Conservation (phyloP, 1,140 invertebrate species). For the Calosoma granatense region DNA sequence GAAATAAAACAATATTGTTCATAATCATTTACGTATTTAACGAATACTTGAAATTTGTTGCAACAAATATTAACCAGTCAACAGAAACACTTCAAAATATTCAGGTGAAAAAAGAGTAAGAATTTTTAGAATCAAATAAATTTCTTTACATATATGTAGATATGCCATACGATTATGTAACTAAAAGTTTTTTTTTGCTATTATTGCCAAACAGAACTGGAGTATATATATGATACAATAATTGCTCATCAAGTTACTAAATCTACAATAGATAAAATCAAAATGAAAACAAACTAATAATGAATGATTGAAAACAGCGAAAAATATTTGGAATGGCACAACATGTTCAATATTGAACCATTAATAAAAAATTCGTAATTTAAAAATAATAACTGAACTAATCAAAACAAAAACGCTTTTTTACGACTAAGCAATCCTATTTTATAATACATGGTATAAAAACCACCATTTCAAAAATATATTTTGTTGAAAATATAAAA, state of each 20-base stretch:
- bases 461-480: slow-evolving; percentile 7
- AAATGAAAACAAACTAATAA: not conserved
- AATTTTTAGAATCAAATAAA: no score
- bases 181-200: not conserved
- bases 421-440: not conserved
- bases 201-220: not conserved
- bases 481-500: not conserved
- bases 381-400: no score
- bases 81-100: no score
- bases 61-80: no score
- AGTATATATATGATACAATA: not conserved
- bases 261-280: not conserved
- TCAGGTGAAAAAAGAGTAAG: not conserved
- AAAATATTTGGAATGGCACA: not conserved
- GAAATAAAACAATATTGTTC: no score
- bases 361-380: not conserved
- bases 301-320: no score
- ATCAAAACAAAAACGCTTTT: not conserved
- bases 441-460: not conserved
- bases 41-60: no score
- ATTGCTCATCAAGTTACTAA: not conserved
- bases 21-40: no score
- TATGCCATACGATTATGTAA: no score
- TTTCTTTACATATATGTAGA: no score
- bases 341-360: not conserved